These are phyloP conservation scores for Tenthredo amoena DNA, from an alignment of 2,888 invertebrate genomes.

Conservation along the genomic window DNA sequence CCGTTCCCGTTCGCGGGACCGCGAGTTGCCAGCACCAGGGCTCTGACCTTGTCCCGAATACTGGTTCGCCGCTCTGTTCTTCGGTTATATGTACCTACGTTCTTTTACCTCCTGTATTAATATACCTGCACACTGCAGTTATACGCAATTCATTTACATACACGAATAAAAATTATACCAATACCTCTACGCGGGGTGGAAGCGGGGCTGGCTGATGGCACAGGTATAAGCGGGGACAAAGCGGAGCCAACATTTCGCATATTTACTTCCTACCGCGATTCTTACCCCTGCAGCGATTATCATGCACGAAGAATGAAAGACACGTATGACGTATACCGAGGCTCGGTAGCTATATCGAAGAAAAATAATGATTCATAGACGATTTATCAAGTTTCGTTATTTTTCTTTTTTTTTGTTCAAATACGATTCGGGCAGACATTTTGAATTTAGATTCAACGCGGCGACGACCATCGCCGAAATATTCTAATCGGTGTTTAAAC, in stretches of 20 bases:
- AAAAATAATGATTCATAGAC: too few relatives aligned
- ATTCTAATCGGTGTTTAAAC: slow-evolving; percentile 44
- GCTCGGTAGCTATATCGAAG: too few relatives aligned
- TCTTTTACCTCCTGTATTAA: neutral
- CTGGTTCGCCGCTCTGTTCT: slow-evolving; percentile 59
- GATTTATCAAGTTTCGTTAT: neutral
- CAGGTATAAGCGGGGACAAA: slow-evolving; percentile 1
- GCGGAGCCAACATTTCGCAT: neutral
- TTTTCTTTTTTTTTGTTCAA: slow-evolving; percentile 54
- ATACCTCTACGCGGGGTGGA: neutral
- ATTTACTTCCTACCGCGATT: neutral
- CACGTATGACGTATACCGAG: too few relatives aligned
- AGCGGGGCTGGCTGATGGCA: neutral
- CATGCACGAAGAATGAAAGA: neutral
- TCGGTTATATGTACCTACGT: neutral
- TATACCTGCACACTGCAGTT: neutral
- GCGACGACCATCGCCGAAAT: slow-evolving; percentile 47
- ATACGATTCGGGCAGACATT: slow-evolving; percentile 40
- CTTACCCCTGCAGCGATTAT: neutral
- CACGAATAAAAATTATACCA: neutral
- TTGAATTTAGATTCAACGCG: neutral
- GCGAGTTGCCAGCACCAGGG: slow-evolving; percentile 67
- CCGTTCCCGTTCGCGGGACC: slow-evolving; percentile 61
- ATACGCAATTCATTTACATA: neutral
- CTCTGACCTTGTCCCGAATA: slow-evolving; percentile 79